phyloP scores from a whole-genome alignment of 2,797 vertebrate species.

The Nyctibius grandis region DNA sequence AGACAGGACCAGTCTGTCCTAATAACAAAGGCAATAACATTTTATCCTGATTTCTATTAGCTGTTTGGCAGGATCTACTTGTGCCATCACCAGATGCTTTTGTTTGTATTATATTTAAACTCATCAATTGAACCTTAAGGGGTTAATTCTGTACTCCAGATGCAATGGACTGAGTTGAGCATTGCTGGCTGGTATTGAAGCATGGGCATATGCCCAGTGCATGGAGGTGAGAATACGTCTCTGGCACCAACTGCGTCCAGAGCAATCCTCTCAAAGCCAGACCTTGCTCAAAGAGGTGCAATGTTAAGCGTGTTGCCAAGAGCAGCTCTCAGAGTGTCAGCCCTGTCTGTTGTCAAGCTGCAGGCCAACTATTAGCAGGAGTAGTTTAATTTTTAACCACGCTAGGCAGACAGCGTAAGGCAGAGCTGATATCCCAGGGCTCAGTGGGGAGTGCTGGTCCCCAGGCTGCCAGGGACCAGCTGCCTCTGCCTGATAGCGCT shows the following conservation, averaged over 20 bases:
- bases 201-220: rapidly evolving
- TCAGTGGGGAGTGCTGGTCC: neutral
- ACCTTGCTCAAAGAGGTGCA: neutral
- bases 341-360: neutral
- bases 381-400: neutral
- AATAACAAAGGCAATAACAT: neutral
- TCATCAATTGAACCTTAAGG: neutral
- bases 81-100: neutral
- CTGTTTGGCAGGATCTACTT: neutral
- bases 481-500: neutral
- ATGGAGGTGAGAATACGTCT: neutral
- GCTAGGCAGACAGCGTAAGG: neutral
- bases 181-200: rapidly evolving
- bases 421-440: neutral
- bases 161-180: neutral
- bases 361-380: neutral
- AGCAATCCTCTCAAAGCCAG: neutral
- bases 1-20: neutral
- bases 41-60: neutral
- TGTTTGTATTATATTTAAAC: neutral
- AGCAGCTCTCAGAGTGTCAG: neutral
- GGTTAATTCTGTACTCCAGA: neutral
- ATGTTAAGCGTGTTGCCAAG: neutral
- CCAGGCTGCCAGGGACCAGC: neutral
- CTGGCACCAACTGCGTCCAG: neutral